phyloP scores from a whole-genome alignment of 2,888 invertebrate genomes.

The Agonopterix arenella region DNA sequence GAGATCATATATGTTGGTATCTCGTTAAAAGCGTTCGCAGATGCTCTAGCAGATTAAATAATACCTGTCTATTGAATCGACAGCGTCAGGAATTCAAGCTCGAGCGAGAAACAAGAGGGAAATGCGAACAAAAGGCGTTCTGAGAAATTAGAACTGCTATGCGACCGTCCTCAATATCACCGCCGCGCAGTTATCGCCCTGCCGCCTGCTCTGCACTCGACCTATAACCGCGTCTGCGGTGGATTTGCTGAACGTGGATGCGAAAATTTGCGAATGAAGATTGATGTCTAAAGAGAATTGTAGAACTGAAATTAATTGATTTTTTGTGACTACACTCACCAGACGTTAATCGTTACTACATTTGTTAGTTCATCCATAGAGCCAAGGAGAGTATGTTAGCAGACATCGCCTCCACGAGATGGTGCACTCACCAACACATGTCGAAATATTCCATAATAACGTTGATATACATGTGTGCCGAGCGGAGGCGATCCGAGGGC shows the following conservation, averaged over 20 bases:
- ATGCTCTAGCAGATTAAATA: background rate
- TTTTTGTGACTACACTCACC: background rate
- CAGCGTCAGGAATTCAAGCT: conserved; percentile 7
- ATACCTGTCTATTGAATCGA: conserved; percentile 1
- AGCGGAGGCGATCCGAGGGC: conserved; percentile 13
- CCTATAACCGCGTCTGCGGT: too few species aligned
- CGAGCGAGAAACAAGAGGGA: conserved; percentile 8
- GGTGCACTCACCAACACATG: conserved; percentile 69
- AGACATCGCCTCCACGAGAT: conserved; percentile 9
- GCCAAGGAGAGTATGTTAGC: conserved; percentile 1
- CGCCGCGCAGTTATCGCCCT: too few species aligned
- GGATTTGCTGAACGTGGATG: too few species aligned
- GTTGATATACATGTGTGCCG: conserved; percentile 26
- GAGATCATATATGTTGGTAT: too few species aligned
- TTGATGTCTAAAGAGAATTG: too few species aligned
- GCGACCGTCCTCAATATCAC: background rate
- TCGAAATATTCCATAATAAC: conserved; percentile 57
- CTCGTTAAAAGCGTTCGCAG: too few species aligned
- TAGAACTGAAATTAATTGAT: background rate
- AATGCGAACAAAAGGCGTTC: conserved; percentile 11
- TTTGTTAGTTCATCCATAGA: conserved; percentile 1
- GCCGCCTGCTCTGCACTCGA: too few species aligned
- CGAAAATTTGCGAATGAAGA: too few species aligned
- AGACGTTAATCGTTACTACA: background rate
- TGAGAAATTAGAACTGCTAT: conserved; percentile 9